Conservation (phyloP, 1,140 invertebrate genomes). For the Hyles euphorbiae region DNA sequence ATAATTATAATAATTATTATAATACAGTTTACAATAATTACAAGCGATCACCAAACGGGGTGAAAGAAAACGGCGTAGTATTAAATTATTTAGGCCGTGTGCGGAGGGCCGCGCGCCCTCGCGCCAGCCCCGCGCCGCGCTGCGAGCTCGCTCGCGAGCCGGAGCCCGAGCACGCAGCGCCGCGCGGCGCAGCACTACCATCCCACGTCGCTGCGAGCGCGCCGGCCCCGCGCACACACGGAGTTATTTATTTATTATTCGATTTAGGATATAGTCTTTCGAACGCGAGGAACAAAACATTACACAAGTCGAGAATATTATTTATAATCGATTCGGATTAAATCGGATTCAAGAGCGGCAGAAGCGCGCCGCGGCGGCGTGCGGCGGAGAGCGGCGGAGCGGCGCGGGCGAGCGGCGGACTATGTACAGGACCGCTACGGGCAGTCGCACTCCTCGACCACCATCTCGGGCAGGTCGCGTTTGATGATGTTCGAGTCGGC, state of each 20-base stretch:
- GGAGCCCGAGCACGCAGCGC: constrained; percentile 10
- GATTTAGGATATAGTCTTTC: constrained; percentile 71
- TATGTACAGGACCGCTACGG: constrained; percentile 77
- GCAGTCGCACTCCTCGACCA: constrained; percentile 96
- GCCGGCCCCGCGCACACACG: constrained; percentile 27
- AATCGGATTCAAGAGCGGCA: constrained; percentile 62
- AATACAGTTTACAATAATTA: constrained; percentile 76
- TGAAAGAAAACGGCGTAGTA: constrained; percentile 73
- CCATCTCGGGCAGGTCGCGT: constrained; percentile 96
- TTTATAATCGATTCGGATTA: constrained; percentile 69
- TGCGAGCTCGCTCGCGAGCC: constrained; percentile 7
- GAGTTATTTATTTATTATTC: constrained; percentile 38
- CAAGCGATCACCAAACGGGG: constrained; percentile 74
- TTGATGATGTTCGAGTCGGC: constrained; percentile 94
- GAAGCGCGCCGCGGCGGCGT: constrained; percentile 36
- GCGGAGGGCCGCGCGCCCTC: constrained; percentile 30
- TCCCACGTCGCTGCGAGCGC: constrained; percentile 16
- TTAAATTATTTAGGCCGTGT: constrained; percentile 65
- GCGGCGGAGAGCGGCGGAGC: constrained; percentile 24
- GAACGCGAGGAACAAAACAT: constrained; percentile 72
- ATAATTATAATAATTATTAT: constrained; percentile 75
- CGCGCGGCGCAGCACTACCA: constrained; percentile 16
- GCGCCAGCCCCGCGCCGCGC: constrained; percentile 15
- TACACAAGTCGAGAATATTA: constrained; percentile 72
- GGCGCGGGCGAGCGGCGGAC: constrained; percentile 39